These are phyloP conservation scores for Hyperoodon ampullatus DNA, from an alignment of 2,113 vertebrate genomes.

Conservation along the genomic window DNA sequence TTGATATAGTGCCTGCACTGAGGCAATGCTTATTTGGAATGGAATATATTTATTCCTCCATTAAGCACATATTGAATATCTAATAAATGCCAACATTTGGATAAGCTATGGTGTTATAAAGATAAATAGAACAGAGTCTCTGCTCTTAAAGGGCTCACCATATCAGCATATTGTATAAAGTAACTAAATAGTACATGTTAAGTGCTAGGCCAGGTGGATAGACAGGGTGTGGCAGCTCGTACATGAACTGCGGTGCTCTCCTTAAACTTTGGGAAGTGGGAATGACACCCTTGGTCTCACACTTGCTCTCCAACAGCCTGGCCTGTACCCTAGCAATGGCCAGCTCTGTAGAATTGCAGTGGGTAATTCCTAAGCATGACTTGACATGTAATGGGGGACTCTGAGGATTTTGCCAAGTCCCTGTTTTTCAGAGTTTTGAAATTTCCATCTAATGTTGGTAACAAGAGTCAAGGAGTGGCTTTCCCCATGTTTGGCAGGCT, in stretches of 20 bases:
- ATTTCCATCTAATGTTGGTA: background rate
- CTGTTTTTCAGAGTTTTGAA: background rate
- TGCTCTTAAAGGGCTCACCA: background rate
- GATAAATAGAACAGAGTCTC: background rate
- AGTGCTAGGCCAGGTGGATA: no score
- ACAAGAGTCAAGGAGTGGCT: background rate
- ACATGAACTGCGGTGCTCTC: background rate
- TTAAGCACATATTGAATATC: background rate
- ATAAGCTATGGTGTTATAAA: conserved; percentile 3
- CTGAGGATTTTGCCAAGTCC: background rate
- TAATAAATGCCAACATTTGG: conserved; percentile 9
- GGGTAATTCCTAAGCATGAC: background rate
- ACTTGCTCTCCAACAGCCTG: background rate
- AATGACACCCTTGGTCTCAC: background rate
- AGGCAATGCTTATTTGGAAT: background rate
- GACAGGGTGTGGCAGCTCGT: background rate
- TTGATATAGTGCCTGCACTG: background rate
- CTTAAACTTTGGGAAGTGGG: background rate
- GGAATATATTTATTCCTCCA: background rate
- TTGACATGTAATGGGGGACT: background rate
- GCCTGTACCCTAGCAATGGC: background rate
- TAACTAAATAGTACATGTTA: background rate
- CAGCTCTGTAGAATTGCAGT: background rate
- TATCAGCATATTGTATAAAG: background rate
- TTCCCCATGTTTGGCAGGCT: background rate